Evolutionary conservation across 1,140 invertebrate species (phyloP).

Genomic region (Ptiloglossa arizonensis): DNA sequence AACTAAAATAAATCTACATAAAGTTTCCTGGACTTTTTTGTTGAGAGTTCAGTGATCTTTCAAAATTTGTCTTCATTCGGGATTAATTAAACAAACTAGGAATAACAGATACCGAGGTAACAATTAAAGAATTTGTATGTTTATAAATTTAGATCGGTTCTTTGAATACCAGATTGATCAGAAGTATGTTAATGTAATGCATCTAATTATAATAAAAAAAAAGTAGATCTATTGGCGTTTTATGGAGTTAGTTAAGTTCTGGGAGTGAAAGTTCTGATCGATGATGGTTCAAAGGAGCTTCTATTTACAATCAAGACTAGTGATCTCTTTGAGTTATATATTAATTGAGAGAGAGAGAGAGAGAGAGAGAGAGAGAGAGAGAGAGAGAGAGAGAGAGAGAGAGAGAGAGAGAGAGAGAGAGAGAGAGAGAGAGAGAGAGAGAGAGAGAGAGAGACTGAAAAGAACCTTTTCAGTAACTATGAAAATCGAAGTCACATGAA

Average conservation of each 20-base stretch:
- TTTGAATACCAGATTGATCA: too few species aligned
- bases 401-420: neutral
- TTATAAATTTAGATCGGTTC: too few species aligned
- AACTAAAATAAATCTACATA: too few species aligned
- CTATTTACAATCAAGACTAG: neutral
- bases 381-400: neutral
- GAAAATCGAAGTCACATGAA: neutral
- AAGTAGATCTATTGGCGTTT: too few species aligned
- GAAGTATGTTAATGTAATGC: too few species aligned
- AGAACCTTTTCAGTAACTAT: constrained; percentile 12
- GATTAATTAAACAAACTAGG: neutral
- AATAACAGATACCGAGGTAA: neutral
- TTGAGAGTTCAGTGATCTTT: too few species aligned
- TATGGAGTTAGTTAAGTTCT: too few species aligned
- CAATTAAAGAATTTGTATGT: neutral
- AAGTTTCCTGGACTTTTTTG: too few species aligned
- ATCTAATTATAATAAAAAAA: too few species aligned
- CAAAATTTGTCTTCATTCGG: too few species aligned
- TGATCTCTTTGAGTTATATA: neutral
- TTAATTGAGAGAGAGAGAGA: neutral
- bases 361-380: too few species aligned
- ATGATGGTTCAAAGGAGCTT: neutral
- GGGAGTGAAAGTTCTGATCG: constrained; percentile 19
- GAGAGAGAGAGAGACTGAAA: neutral
- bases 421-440: neutral